Percentiles rank a stretch among this genome's conserved stretches.
Evolutionary conservation across 2,797 vertebrate genomes (phyloP).

Genomic region (Neopelma chrysocephalum): DNA sequence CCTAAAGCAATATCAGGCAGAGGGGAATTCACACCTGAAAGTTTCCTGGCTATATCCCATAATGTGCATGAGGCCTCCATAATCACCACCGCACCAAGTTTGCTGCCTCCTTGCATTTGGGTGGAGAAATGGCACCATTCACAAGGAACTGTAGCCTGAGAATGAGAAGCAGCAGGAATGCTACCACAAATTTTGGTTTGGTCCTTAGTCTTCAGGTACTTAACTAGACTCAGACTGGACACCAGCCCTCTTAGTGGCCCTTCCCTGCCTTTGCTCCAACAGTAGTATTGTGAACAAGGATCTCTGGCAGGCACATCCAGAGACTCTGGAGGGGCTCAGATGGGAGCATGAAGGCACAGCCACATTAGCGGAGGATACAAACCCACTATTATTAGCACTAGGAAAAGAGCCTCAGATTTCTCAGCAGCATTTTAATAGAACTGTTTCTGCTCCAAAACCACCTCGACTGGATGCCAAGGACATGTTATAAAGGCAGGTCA

Average conservation of each 20-base stretch:
- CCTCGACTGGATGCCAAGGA: conserved; percentile 3
- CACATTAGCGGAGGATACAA: not conserved
- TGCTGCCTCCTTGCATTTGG: not conserved
- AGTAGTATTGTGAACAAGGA: not conserved
- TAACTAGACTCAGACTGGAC: not conserved
- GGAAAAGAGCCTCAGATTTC: not conserved
- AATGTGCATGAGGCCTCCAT: not conserved
- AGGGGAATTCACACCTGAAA: not conserved
- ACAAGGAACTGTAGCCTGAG: not conserved
- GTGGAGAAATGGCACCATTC: not conserved
- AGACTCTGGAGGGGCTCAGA: not conserved
- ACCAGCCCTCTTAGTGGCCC: not conserved
- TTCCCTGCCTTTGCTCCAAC: not conserved
- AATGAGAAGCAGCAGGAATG: not conserved
- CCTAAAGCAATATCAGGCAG: not conserved
- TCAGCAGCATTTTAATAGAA: not conserved
- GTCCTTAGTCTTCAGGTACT: not conserved
- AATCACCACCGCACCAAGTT: accelerated
- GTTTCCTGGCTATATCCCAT: not conserved
- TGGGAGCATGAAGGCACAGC: not conserved
- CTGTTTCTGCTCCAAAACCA: not conserved
- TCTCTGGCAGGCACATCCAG: not conserved
- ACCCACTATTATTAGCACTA: not conserved
- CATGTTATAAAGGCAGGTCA: not conserved
- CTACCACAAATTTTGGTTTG: not conserved